A percentile compares a stretch with the other conserved stretches of the same genome.
Evolutionary conservation across 92 coral and sea anemone genomes (phyloP).

Genomic region (Pocillopora meandrina): DNA sequence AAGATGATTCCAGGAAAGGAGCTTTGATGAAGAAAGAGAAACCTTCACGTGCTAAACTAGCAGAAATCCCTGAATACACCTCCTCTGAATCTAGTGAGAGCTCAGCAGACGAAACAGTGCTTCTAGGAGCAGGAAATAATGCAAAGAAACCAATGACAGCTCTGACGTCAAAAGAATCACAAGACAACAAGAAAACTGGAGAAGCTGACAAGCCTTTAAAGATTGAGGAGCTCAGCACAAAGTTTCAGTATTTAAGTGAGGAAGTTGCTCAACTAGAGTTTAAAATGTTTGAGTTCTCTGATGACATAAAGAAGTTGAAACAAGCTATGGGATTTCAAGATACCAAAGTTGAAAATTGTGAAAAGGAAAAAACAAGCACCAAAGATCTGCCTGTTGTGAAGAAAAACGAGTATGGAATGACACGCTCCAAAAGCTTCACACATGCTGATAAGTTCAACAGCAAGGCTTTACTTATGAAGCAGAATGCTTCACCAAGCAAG

Average conservation of each 20-base stretch:
- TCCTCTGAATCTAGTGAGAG: slow-evolving; percentile 68
- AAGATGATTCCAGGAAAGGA: background rate
- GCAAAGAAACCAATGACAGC: slow-evolving; percentile 4
- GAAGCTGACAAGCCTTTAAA: slow-evolving; percentile 55
- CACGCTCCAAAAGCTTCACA: slow-evolving; percentile 57
- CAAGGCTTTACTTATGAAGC: slow-evolving; percentile 64
- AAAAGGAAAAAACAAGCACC: slow-evolving; percentile 6
- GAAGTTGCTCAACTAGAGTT: slow-evolving; percentile 81
- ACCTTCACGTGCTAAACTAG: slow-evolving; percentile 41
- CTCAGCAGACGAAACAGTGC: slow-evolving; percentile 60
- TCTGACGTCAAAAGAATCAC: background rate
- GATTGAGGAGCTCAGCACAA: slow-evolving; percentile 63
- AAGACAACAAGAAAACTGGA: background rate
- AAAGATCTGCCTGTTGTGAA: background rate
- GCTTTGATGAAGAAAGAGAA: slow-evolving; percentile 36
- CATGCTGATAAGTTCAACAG: slow-evolving; percentile 63
- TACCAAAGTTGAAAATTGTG: slow-evolving; percentile 18
- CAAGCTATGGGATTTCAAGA: slow-evolving; percentile 73
- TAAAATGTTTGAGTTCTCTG: slow-evolving; percentile 80
- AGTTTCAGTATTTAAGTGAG: slow-evolving; percentile 69
- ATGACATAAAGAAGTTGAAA: slow-evolving; percentile 77
- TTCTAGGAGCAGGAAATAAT: slow-evolving; percentile 1
- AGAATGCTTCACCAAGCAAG: slow-evolving; percentile 74
- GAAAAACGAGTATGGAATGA: slow-evolving; percentile 20
- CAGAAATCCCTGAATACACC: slow-evolving; percentile 78